Evolutionary conservation across 2,113 vertebrate genomes (phyloP).

Genomic region (Ifrita kowaldi): DNA sequence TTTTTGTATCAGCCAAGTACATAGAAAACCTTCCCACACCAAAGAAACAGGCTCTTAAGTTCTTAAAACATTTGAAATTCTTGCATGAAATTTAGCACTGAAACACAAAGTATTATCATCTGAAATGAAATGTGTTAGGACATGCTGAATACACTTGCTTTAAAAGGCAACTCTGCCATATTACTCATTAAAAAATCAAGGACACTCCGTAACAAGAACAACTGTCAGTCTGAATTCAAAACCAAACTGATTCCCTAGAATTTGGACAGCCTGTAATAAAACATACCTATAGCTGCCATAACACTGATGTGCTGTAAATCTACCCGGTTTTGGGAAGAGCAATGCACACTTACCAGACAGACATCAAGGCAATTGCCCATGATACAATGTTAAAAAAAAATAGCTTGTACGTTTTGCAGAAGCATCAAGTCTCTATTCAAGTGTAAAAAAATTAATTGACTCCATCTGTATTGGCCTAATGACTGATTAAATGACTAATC

Average conservation of each 20-base stretch:
- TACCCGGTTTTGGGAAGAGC: background rate
- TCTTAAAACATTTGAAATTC: background rate
- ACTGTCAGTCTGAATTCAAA: background rate
- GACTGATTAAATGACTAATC: conserved; percentile 78
- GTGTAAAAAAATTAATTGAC: conserved; percentile 67
- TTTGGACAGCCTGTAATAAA: background rate
- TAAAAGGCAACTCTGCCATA: background rate
- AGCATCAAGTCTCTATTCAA: conserved; percentile 68
- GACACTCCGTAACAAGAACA: background rate
- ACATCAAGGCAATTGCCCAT: background rate
- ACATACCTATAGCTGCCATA: background rate
- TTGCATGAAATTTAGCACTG: background rate
- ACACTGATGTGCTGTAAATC: background rate
- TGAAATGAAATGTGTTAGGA: background rate
- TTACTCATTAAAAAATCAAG: background rate
- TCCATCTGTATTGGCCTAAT: conserved; percentile 76
- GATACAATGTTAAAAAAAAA: background rate
- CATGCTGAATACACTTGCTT: background rate
- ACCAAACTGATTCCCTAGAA: background rate
- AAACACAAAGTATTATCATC: background rate
- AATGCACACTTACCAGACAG: background rate
- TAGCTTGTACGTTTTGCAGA: conserved; percentile 9
- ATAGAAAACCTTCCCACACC: background rate
- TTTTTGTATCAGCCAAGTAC: background rate
- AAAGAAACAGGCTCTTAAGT: background rate